These are phyloP conservation scores for Plemyria rubiginata DNA, from an alignment of 2,888 invertebrate species.

Conservation along the genomic window DNA sequence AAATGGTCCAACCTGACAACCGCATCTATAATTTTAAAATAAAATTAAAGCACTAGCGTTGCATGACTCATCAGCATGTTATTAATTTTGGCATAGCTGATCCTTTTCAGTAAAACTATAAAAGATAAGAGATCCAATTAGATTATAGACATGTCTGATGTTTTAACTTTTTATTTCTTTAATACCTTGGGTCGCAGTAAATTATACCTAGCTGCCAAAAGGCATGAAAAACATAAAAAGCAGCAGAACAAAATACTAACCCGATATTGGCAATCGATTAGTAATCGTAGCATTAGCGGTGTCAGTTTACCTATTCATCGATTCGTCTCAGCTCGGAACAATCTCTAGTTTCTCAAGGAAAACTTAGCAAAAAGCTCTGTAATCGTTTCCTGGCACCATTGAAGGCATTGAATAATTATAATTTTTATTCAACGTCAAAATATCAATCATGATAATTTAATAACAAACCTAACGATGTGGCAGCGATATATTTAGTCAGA, in stretches of 20 bases:
- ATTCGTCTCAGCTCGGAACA: slow-evolving; percentile 62
- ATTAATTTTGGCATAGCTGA: too few relatives aligned
- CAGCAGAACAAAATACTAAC: slow-evolving; percentile 54
- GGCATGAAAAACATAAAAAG: slow-evolving; percentile 48
- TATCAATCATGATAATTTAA: slow-evolving; percentile 47
- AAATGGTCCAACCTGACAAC: not conserved
- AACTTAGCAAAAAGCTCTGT: slow-evolving; percentile 35
- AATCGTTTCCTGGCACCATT: slow-evolving; percentile 25
- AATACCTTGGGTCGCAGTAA: slow-evolving; percentile 44
- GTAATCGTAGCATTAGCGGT: slow-evolving; percentile 52
- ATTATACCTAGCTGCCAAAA: slow-evolving; percentile 33
- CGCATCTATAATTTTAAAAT: too few relatives aligned
- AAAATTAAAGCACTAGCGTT: too few relatives aligned
- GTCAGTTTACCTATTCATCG: slow-evolving; percentile 60
- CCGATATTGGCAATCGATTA: slow-evolving; percentile 68
- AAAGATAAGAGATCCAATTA: too few relatives aligned
- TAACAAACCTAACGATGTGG: slow-evolving; percentile 40
- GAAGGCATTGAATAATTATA: slow-evolving; percentile 36
- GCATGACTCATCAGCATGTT: too few relatives aligned
- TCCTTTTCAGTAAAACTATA: too few relatives aligned
- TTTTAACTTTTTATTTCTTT: too few relatives aligned
- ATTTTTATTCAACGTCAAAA: slow-evolving; percentile 40
- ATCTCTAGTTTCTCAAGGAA: slow-evolving; percentile 55
- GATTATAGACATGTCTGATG: not conserved
- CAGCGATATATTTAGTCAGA: slow-evolving; percentile 32